A percentile compares a stretch with the other conserved stretches of the same genome.
Evolutionary conservation across 2,797 vertebrate species (phyloP).

Genomic region (Pangasius larnaudii): DNA sequence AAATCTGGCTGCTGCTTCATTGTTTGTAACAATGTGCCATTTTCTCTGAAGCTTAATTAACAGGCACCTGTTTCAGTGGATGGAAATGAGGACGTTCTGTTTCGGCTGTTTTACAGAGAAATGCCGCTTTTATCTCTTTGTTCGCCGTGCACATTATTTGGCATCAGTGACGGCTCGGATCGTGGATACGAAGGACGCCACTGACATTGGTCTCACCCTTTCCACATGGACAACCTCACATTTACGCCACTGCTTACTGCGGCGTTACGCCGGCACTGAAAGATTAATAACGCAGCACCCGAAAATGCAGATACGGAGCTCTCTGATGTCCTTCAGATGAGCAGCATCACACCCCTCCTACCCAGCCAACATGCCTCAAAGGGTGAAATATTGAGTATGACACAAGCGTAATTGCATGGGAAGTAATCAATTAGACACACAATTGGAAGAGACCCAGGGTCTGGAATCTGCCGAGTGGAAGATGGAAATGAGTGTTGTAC

Average conservation of each 20-base stretch:
- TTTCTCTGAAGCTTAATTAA: conserved; percentile 38
- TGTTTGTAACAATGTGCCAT: conserved; percentile 9
- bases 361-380: conserved; percentile 58
- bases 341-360: conserved; percentile 54
- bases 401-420: conserved; percentile 83
- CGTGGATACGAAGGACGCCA: not conserved
- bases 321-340: conserved; percentile 72
- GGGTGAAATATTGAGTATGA: conserved; percentile 82
- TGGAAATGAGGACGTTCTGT: not conserved
- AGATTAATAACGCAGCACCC: conserved; percentile 65
- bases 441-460: conserved; percentile 81
- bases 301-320: conserved; percentile 67
- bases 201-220: conserved; percentile 33
- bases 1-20: not conserved
- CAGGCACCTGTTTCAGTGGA: not conserved
- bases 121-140: not conserved
- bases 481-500: conserved; percentile 67
- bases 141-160: no score
- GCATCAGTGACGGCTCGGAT: not conserved
- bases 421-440: conserved; percentile 85
- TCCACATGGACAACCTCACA: conserved; percentile 40
- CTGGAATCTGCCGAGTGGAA: conserved; percentile 71
- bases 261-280: conserved; percentile 54
- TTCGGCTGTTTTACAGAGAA: conserved; percentile 4
- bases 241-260: conserved; percentile 49